phyloP scores from a whole-genome alignment of 2,888 invertebrate genomes.

The Eupsilia transversa region DNA sequence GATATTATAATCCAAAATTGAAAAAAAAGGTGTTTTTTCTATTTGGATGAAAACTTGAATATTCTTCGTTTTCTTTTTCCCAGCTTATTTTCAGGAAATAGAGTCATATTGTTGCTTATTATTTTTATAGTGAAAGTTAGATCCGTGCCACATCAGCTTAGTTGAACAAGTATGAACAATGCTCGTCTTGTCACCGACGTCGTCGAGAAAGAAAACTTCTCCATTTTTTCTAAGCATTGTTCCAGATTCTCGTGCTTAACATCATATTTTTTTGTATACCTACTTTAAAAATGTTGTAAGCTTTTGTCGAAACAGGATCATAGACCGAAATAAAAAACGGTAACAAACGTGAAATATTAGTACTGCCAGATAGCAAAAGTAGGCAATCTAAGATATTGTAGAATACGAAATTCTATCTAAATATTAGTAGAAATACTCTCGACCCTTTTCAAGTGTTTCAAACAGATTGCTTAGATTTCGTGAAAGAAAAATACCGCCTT shows the following conservation, averaged over 20 bases:
- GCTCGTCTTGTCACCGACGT: constrained; percentile 13
- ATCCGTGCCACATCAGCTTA: constrained; percentile 15
- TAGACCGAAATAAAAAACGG: background rate
- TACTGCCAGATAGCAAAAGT: constrained; percentile 9
- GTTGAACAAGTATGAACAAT: constrained; percentile 49
- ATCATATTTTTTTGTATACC: constrained; percentile 24
- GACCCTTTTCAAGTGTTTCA: constrained; percentile 48
- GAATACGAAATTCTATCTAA: constrained; percentile 43
- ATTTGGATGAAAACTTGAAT: constrained; percentile 19
- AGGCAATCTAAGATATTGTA: constrained; percentile 5
- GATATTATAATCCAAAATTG: background rate
- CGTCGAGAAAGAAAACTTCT: constrained; percentile 9
- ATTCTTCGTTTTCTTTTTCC: constrained; percentile 8
- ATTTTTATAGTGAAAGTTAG: constrained; percentile 33
- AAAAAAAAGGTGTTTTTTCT: background rate
- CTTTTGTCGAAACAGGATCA: background rate
- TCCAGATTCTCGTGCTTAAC: constrained; percentile 21
- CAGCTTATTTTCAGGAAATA: constrained; percentile 11
- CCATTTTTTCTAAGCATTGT: constrained; percentile 45
- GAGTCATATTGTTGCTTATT: constrained; percentile 29
- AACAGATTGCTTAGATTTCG: constrained; percentile 48
- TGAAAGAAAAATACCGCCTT: constrained; percentile 27
- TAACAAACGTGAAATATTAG: constrained; percentile 12
- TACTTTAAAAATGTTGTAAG: constrained; percentile 15
- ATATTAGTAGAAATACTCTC: constrained; percentile 44